Percentiles rank a stretch among this genome's conserved stretches.
phyloP scores from a whole-genome alignment of 2,888 invertebrate species.

The Desoria tigrina region DNA sequence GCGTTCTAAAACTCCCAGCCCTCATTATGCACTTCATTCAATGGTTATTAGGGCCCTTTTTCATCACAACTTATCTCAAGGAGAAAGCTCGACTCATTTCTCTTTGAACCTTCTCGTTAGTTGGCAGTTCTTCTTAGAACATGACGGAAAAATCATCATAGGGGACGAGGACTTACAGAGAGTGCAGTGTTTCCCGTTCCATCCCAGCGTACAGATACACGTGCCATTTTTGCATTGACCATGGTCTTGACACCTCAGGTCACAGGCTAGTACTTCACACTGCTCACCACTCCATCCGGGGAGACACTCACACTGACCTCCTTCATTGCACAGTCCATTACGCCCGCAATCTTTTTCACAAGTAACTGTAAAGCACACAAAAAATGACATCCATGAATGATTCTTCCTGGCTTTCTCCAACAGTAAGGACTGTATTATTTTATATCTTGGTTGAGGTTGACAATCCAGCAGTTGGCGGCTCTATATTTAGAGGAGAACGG shows the following conservation, averaged over 20 bases:
- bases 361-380: slow-evolving; percentile 65
- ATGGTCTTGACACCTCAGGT: slow-evolving; percentile 86
- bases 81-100: not conserved
- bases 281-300: slow-evolving; percentile 90
- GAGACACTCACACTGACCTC: slow-evolving; percentile 73
- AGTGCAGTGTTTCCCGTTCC: slow-evolving; percentile 98
- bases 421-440: no score
- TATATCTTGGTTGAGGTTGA: no score
- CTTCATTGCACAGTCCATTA: slow-evolving; percentile 90
- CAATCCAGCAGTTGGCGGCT: no score
- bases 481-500: no score
- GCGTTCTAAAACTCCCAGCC: not conserved
- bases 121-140: not conserved
- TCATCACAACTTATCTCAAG: not conserved
- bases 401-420: no score
- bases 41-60: not conserved
- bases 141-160: slow-evolving; percentile 4
- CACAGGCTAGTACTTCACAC: slow-evolving; percentile 90
- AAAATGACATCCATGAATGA: not conserved
- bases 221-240: slow-evolving; percentile 97
- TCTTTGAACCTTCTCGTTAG: not conserved
- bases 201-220: slow-evolving; percentile 95
- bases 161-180: slow-evolving; percentile 68
- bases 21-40: slow-evolving; percentile 5
- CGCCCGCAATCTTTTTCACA: slow-evolving; percentile 91